These are phyloP conservation scores for Alouatta palliata DNA, from an alignment of 2,113 vertebrate species.

Conservation along the genomic window DNA sequence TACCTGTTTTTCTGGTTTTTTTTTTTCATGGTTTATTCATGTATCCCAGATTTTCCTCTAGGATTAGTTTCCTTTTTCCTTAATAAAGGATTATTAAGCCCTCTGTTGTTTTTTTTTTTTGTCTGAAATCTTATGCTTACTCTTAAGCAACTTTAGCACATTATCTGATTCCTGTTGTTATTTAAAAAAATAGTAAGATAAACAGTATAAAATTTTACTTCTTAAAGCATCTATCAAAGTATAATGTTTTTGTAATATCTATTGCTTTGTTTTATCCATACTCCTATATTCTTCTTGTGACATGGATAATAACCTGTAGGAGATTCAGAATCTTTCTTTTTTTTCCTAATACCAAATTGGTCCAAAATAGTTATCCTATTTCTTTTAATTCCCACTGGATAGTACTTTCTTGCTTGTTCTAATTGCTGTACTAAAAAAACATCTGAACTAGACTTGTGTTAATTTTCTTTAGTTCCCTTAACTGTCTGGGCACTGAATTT, in stretches of 20 bases:
- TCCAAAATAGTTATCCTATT: constrained; percentile 17
- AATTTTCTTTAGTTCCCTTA: constrained; percentile 34
- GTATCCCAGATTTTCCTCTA: neutral
- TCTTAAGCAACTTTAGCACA: neutral
- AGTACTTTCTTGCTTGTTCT: constrained; percentile 42
- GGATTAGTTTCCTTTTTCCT: constrained; percentile 2
- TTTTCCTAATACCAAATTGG: constrained; percentile 3
- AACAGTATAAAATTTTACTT: constrained; percentile 6
- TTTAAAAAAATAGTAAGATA: neutral
- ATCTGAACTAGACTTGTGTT: neutral
- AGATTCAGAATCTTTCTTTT: constrained; percentile 30
- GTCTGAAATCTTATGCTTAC: neutral
- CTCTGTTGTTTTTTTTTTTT: neutral
- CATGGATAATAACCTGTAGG: neutral
- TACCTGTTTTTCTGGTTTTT: neutral
- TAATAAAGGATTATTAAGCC: neutral
- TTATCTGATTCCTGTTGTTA: neutral
- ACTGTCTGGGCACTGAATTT: constrained; percentile 20
- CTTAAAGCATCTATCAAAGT: neutral
- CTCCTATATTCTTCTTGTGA: neutral
- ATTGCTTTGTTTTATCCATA: neutral
- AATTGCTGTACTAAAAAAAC: constrained; percentile 56
- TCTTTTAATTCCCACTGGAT: constrained; percentile 41
- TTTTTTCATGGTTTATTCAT: neutral
- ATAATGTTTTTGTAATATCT: neutral